These are phyloP conservation scores for Acromyrmex echinatior DNA, from an alignment of 1,140 invertebrate genomes.

Conservation along the genomic window DNA sequence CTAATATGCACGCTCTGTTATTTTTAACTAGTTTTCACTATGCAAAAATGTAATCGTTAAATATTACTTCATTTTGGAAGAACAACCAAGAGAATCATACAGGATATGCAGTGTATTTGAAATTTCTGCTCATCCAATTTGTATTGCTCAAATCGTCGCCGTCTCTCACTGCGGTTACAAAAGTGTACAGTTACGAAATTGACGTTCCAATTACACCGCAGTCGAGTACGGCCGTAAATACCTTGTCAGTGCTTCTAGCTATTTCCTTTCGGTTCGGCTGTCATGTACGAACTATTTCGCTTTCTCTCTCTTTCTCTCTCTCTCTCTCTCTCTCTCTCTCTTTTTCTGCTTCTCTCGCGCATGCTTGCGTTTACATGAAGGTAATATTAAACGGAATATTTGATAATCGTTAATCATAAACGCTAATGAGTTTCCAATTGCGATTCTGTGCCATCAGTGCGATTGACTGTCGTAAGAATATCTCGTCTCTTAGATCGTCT, in stretches of 20 bases:
- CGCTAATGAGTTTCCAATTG: conserved; percentile 30
- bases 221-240: conserved; percentile 52
- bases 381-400: conserved; percentile 57
- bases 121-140: conserved; percentile 39
- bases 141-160: not conserved
- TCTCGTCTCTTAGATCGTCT: not conserved
- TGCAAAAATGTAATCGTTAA: not conserved
- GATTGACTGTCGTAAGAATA: not conserved
- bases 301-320: not conserved
- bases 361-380: conserved; percentile 14
- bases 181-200: conserved; percentile 56
- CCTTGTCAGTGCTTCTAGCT: conserved; percentile 52
- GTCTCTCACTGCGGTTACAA: conserved; percentile 7
- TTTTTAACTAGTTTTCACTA: not conserved
- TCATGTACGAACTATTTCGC: conserved; percentile 31
- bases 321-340: not conserved
- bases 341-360: not conserved
- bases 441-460: conserved; percentile 34
- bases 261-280: conserved; percentile 43
- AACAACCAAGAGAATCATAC: not conserved
- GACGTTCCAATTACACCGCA: conserved; percentile 55
- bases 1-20: not conserved
- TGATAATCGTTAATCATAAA: conserved; percentile 62
- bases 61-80: not conserved
- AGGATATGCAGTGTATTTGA: not conserved